A percentile compares a stretch with the other conserved stretches of the same genome.
phyloP scores from a whole-genome alignment of 1,140 invertebrate species.

The Tribolium madens region DNA sequence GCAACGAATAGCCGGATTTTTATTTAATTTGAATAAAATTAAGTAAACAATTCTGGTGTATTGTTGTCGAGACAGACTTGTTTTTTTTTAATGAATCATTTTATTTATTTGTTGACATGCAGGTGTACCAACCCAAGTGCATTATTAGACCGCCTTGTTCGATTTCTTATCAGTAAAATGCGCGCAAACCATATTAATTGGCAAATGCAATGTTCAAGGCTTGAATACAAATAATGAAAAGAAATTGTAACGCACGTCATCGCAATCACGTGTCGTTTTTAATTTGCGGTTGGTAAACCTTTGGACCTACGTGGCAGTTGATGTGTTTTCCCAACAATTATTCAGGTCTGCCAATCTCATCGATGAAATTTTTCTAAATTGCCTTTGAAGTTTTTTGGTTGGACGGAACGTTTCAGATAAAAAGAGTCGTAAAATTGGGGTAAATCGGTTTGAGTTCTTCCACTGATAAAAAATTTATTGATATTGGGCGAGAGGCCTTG shows the following conservation, averaged over 20 bases:
- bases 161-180: not conserved
- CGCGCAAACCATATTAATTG: constrained; percentile 10
- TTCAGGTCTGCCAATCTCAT: not conserved
- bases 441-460: not conserved
- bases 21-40: not conserved
- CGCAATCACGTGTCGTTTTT: not conserved
- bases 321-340: not conserved
- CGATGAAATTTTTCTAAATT: not conserved
- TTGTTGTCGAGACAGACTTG: not conserved
- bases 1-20: not conserved
- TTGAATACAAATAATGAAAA: constrained; percentile 19
- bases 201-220: not conserved
- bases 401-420: constrained; percentile 9
- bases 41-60: not conserved
- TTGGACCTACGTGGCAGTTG: constrained; percentile 1
- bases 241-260: not conserved
- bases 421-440: not conserved
- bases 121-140: constrained; percentile 12
- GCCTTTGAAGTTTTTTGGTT: not conserved
- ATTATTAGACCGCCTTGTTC: not conserved
- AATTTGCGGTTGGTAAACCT: constrained; percentile 21
- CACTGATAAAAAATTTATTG: constrained; percentile 9
- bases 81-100: not conserved
- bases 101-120: not conserved
- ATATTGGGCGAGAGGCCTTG: constrained; percentile 4